These are phyloP conservation scores for Mechanitis messenoides DNA, from an alignment of 2,888 invertebrate genomes.

Conservation along the genomic window DNA sequence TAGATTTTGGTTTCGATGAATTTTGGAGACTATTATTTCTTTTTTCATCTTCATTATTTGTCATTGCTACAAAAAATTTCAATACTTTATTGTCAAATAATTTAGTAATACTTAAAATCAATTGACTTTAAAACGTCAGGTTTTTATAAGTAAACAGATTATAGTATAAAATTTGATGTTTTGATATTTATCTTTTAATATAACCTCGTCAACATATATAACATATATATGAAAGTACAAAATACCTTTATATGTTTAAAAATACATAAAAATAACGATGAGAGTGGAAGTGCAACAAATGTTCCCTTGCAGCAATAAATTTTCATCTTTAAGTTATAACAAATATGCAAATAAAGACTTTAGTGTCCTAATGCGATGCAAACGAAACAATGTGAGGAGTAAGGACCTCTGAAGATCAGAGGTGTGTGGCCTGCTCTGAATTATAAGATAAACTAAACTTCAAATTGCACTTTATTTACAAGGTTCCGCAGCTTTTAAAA, in stretches of 20 bases:
- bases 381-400: conserved; percentile 42
- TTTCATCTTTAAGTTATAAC: conserved; percentile 40
- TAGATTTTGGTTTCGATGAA: no score
- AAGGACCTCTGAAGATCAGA: conserved; percentile 35
- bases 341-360: conserved; percentile 46
- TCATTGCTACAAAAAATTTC: no score
- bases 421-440: conserved; percentile 40
- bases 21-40: no score
- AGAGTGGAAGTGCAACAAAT: conserved; percentile 25
- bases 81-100: no score
- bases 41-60: no score
- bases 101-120: no score
- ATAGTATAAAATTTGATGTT: no score
- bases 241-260: conserved; percentile 8
- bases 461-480: background rate
- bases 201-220: background rate
- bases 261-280: conserved; percentile 18
- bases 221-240: background rate
- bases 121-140: no score
- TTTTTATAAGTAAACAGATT: no score
- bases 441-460: conserved; percentile 23
- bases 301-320: conserved; percentile 37
- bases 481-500: conserved; percentile 20
- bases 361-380: conserved; percentile 38
- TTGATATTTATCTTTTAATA: no score